Evolutionary conservation across 2,888 invertebrate genomes (phyloP).

Genomic region (Uropetala carovei): DNA sequence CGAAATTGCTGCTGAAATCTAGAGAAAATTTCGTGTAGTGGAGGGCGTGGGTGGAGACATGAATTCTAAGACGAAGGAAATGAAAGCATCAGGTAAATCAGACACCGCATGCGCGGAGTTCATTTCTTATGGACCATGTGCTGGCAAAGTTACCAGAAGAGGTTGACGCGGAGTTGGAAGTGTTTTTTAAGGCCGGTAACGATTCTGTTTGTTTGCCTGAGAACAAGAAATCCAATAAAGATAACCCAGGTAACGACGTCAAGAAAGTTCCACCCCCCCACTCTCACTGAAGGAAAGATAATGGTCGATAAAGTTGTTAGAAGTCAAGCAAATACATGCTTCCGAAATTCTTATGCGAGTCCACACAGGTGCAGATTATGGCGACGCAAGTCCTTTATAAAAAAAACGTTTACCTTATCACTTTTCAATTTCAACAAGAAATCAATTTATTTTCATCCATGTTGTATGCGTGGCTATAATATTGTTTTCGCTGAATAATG

Average conservation of each 20-base stretch:
- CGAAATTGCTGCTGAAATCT: not conserved
- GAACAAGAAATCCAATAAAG: not conserved
- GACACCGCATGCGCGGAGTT: slow-evolving; percentile 38
- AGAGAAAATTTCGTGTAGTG: not conserved
- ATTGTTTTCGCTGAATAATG: no score
- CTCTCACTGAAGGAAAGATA: no score
- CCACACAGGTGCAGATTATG: no score
- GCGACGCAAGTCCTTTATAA: no score
- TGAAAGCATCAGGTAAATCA: slow-evolving; percentile 35
- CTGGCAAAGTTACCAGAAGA: not conserved
- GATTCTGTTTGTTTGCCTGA: not conserved
- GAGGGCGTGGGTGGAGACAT: not conserved
- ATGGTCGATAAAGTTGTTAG: no score
- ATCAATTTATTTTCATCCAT: no score
- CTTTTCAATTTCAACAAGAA: no score
- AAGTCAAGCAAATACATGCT: no score
- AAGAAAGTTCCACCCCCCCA: no score
- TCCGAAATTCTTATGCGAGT: no score
- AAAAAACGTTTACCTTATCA: no score
- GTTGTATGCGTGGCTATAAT: no score
- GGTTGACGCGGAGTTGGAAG: not conserved
- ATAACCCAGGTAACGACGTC: not conserved
- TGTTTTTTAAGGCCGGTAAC: not conserved
- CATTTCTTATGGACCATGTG: not conserved
- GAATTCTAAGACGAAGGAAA: not conserved